Evolutionary conservation across 2,113 vertebrate species (phyloP), one percentile per base, ranked within the genome.

Genomic region (Syngnathus scovelli): DNA sequence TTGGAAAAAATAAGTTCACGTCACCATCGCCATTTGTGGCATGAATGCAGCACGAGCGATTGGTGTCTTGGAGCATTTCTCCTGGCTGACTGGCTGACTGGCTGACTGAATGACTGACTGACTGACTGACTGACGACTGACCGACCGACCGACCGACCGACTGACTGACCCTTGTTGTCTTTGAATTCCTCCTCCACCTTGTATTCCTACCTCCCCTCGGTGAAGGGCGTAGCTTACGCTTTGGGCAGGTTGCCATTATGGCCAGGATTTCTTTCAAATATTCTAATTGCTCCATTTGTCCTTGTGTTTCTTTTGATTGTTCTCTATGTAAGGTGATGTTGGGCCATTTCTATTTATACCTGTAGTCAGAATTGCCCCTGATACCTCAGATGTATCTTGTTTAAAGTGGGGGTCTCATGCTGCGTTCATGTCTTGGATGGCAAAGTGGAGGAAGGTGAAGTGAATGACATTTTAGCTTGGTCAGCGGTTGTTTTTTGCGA

Each of bases 381-480:
- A 83, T 84, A 83, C 79, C 84, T 85, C 79, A 84, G 81, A 84
- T 61, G 78, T 77, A 83, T 77, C 72, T 54, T 52, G 65, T 55
- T 61, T 70, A 60, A 59, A 48, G 73, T 43, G 51, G 46, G 16
- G 66, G 56, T 33, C 76, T 80, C 51, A 54, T 83, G 83, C 76
- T 82, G 83, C 19, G 74, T 81, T 82, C 71, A 56, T 61, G 78
- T 77, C 67, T 69, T 63, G 1, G 13, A 21, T 41, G 43, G 70
- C 12, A 23, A 63, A 48, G 18, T 41, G 54, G n/a, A 67, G 66
- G 27, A 77, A 64, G 63, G 23, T 46, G 23, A 37, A 16, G n/a
- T 64, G 18, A 38, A 58, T 67, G 48, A 64, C 37, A 61, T 44
- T 19, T 44, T 8, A 44, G 44, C 36, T 52, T 37, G 48, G 9